Percentiles rank a stretch among this genome's conserved stretches.
phyloP scores from a whole-genome alignment of 2,797 vertebrate species.

The Sebastiscus tertius region DNA sequence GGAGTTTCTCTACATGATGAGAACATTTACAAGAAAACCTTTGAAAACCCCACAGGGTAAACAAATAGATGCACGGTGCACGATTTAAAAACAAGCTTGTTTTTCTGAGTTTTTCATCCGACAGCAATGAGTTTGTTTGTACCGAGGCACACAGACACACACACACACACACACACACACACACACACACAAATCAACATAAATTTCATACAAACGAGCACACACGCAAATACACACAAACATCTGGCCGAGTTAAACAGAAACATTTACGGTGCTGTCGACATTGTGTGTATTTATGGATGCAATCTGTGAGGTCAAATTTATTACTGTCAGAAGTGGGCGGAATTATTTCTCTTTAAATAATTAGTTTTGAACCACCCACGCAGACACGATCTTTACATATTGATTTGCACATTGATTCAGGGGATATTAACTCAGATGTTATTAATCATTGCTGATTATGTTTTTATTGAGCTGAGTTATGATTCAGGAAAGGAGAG shows the following conservation, averaged over 20 bases:
- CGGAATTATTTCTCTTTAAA: slow-evolving; percentile 60
- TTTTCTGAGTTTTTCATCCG: slow-evolving; percentile 23
- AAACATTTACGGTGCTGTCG: slow-evolving; percentile 45
- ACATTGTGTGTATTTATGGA: slow-evolving; percentile 53
- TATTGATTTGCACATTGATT: slow-evolving; percentile 65
- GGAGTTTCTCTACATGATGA: background rate
- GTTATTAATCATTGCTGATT: slow-evolving; percentile 68
- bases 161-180: background rate
- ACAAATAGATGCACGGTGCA: slow-evolving; percentile 3
- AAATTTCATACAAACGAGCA: slow-evolving; percentile 12
- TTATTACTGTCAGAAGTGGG: slow-evolving; percentile 54
- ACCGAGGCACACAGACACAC: background rate
- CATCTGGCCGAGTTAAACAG: slow-evolving; percentile 28
- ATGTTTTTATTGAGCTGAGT: slow-evolving; percentile 51
- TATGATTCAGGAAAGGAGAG: slow-evolving; percentile 25
- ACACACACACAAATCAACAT: background rate
- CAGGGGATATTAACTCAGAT: slow-evolving; percentile 48
- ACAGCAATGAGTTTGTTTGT: slow-evolving; percentile 47
- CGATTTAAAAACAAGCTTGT: slow-evolving; percentile 24
- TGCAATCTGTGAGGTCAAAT: slow-evolving; percentile 53
- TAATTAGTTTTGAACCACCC: slow-evolving; percentile 54
- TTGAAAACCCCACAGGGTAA: background rate
- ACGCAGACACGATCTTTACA: slow-evolving; percentile 22
- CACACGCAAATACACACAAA: background rate
- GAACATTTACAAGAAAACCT: slow-evolving; percentile 9